Base-by-base conservation (phyloP, 2,797 vertebrate genomes). In the Syncerus caffer region DNA sequence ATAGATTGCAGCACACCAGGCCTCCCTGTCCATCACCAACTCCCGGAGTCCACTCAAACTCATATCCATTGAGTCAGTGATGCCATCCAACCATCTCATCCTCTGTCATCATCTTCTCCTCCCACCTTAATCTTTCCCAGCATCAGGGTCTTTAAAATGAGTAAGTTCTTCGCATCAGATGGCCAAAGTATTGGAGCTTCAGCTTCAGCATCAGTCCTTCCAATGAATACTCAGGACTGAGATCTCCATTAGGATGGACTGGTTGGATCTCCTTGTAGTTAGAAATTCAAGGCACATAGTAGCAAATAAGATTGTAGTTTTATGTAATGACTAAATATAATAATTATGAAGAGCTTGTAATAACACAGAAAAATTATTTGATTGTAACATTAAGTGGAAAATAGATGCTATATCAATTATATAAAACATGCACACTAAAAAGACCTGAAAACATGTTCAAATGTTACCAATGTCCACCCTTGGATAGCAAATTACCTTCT, bases 371-470 rank as follows among this genome's bases (percentile, higher is more conserved):
- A 92, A 90, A 92, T 42, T 85, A 62, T 50, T 90, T 79, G 42
- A 78, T 82, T 53, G 27, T 23, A 87, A 85, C 82, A 92, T 38
- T 96, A 96, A 76, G 31, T 93, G 3, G 50, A 85, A 96, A 97
- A 91, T 47, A 85, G 47, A 57, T 89, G 38, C 0, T 21, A 60
- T 94, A 90, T 85, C 38, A 90, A 53, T 82, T 93, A 42, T 47
- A 90, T 51, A 79, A 85, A 90, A 62, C 71, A 67, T 50, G 23
- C 9, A 95, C 91, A 94, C 87, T 84, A n/a, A 96, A 90, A 87
- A 88, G 6, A 85, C 23, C 87, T 76, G 53, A 97, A 95, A 90
- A 71, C 25, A 14, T 58, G 80, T 78, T 95, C 91, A 91, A 97
- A 88, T 96, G 14, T 64, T 55, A 95, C 53, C 45, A 95, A 53